Conservation (phyloP, 2,888 invertebrate species). For the Xiphydria camelus region DNA sequence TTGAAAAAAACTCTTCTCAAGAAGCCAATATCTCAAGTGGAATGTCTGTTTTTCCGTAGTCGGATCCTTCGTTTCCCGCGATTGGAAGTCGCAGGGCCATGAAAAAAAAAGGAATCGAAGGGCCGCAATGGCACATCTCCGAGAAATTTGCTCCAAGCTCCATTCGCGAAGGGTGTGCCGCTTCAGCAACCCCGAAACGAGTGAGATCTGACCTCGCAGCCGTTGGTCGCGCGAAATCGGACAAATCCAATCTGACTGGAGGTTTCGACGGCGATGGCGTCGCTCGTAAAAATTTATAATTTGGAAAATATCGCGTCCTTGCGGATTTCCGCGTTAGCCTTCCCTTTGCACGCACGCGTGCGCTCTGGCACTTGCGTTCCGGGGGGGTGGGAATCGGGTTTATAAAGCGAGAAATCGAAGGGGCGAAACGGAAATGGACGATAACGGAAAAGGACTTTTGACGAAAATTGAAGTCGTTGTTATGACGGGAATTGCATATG, state of each 20-base stretch:
- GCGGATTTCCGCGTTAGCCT: neutral
- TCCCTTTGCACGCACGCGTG: neutral
- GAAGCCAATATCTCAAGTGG: too few species aligned
- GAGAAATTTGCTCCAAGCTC: too few species aligned
- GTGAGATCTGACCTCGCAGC: neutral
- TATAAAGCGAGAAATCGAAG: constrained; percentile 58
- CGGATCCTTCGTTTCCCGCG: too few species aligned
- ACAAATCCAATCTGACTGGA: constrained; percentile 49
- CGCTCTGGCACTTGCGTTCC: neutral
- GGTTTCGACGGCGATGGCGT: constrained; percentile 16
- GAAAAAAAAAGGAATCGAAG: too few species aligned
- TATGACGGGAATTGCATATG: constrained; percentile 55
- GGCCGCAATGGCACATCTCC: too few species aligned
- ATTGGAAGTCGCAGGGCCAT: too few species aligned
- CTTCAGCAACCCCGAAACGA: neutral
- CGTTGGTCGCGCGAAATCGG: constrained; percentile 43
- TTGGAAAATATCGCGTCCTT: constrained; percentile 51
- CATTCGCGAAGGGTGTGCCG: constrained; percentile 1
- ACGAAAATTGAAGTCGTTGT: constrained; percentile 58
- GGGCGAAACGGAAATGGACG: constrained; percentile 36
- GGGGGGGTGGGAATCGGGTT: constrained; percentile 47
- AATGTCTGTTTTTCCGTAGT: too few species aligned
- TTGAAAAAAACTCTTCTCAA: too few species aligned
- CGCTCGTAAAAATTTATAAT: constrained; percentile 58
- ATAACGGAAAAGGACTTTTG: constrained; percentile 52